Conservation (phyloP, 2,888 invertebrate species). For the Trachelus tabidus region DNA sequence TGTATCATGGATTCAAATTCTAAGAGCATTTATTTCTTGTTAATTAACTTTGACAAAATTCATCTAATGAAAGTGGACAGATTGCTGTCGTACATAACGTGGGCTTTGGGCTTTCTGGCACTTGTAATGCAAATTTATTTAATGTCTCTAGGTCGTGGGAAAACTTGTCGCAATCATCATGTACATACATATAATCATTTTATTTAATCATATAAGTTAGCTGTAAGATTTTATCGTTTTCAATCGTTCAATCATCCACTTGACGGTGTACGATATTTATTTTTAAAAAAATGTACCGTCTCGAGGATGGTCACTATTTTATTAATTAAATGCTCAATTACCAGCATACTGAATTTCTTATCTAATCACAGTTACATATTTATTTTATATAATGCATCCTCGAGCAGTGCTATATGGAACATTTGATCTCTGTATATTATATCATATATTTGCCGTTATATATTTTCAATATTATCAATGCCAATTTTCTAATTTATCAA, state of each 20-base stretch:
- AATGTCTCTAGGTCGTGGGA: not conserved
- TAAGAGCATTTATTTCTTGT: not conserved
- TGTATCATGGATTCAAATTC: not conserved
- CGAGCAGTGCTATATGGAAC: constrained; percentile 13
- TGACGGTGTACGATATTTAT: not conserved
- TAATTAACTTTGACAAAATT: not conserved
- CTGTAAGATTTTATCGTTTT: not conserved
- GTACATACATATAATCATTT: not conserved
- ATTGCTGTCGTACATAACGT: not conserved
- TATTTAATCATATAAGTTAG: not conserved
- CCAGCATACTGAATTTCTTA: not conserved
- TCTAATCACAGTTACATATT: not conserved
- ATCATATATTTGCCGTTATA: not conserved
- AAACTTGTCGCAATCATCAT: not conserved
- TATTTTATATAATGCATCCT: constrained; percentile 11
- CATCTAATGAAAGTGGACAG: not conserved
- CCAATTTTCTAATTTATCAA: constrained; percentile 19
- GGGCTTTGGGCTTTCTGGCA: not conserved
- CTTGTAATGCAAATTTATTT: not conserved
- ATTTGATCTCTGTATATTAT: not conserved
- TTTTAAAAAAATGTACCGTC: not conserved
- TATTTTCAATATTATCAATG: constrained; percentile 12
- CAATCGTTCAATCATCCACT: not conserved
- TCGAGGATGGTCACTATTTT: not conserved
- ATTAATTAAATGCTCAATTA: not conserved